Evolutionary conservation across 2,888 invertebrate species (phyloP).

Genomic region (Nasonia oneida): DNA sequence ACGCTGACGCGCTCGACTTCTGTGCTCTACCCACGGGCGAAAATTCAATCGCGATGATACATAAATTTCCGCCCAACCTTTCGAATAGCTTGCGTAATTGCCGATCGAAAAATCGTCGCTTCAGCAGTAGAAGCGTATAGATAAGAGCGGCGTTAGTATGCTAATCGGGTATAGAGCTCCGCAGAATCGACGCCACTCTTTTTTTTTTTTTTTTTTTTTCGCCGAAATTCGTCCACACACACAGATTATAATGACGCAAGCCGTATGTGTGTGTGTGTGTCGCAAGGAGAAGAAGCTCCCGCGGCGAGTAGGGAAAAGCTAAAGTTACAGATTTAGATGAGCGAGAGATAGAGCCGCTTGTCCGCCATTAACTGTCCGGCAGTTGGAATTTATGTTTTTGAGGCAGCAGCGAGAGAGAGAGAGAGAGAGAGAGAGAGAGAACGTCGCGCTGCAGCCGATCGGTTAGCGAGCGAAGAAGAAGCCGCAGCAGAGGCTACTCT

Average conservation of each 20-base stretch:
- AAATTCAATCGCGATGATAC: conserved; percentile 61
- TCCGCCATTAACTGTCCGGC: conserved; percentile 53
- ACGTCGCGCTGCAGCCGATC: not conserved
- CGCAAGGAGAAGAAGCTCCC: not conserved
- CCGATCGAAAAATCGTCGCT: no score
- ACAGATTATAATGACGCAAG: not conserved
- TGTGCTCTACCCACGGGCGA: conserved; percentile 40
- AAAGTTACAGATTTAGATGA: conserved; percentile 58
- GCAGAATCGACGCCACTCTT: no score
- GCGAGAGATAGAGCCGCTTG: conserved; percentile 56
- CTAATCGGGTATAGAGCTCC: no score
- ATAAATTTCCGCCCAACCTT: conserved; percentile 56
- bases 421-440: not conserved
- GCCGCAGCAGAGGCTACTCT: not conserved
- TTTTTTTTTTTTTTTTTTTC: not conserved
- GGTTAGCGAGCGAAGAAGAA: not conserved
- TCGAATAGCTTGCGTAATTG: conserved; percentile 60
- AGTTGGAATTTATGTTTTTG: conserved; percentile 57
- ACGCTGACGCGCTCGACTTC: conserved; percentile 36
- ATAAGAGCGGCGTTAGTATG: no score
- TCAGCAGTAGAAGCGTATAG: no score
- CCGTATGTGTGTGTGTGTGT: not conserved
- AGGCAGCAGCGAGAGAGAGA: not conserved
- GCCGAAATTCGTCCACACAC: not conserved
- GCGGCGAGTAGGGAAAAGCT: conserved; percentile 25